phyloP scores from a whole-genome alignment of 2,113 vertebrate genomes.

The Grallaria varia region DNA sequence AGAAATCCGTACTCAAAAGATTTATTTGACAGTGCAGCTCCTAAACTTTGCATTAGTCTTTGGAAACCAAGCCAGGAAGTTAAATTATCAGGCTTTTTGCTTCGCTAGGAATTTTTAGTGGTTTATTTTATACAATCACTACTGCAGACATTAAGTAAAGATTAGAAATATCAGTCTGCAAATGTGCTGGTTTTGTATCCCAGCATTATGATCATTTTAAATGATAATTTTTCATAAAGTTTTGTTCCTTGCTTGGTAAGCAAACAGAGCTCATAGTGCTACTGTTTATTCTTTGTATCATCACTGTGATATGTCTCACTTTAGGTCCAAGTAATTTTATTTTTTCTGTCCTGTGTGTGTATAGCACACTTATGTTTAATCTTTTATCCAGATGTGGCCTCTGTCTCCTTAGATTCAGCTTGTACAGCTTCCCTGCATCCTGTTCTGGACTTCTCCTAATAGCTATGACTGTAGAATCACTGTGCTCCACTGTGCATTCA shows the following conservation, averaged over 20 bases:
- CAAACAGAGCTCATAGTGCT: background rate
- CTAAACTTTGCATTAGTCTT: constrained; percentile 54
- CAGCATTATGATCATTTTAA: background rate
- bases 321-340: constrained; percentile 21
- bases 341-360: background rate
- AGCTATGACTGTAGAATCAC: background rate
- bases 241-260: constrained; percentile 26
- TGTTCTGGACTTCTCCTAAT: constrained; percentile 56
- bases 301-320: background rate
- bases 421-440: constrained; percentile 37
- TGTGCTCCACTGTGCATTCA: background rate
- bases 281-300: constrained; percentile 17
- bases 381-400: constrained; percentile 34
- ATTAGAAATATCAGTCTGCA: constrained; percentile 37
- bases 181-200: constrained; percentile 7
- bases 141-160: background rate
- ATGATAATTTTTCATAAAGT: constrained; percentile 1
- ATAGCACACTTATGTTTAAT: constrained; percentile 11
- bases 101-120: constrained; percentile 46
- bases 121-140: constrained; percentile 37
- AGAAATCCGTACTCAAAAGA: background rate
- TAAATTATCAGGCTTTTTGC: constrained; percentile 51
- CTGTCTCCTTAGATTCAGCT: constrained; percentile 23
- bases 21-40: constrained; percentile 45
- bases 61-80: constrained; percentile 39